phyloP scores from a whole-genome alignment of 2,888 invertebrate genomes.

The Eilema depressum region DNA sequence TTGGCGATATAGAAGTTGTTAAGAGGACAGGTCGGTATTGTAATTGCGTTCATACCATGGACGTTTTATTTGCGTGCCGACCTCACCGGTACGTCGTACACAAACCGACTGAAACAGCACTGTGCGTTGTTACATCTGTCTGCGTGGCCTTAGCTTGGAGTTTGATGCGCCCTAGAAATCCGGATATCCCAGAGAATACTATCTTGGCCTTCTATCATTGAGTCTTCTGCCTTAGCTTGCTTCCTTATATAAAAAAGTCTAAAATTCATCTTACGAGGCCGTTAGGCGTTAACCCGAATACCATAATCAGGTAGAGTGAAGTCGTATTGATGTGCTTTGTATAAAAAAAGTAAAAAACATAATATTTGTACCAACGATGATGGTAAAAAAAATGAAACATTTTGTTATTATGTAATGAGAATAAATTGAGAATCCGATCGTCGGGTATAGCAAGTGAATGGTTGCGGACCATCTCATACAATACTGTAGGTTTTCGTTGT shows the following conservation, averaged over 20 bases:
- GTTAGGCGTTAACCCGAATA: not conserved
- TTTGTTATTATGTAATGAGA: constrained; percentile 71
- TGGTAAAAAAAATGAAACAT: constrained; percentile 70
- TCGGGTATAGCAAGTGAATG: constrained; percentile 70
- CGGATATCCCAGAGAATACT: no score
- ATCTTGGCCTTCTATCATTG: not conserved
- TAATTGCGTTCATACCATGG: not conserved
- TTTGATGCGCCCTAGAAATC: no score
- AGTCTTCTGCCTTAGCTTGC: not conserved
- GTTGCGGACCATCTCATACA: constrained; percentile 68
- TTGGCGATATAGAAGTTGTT: no score
- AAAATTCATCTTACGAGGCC: not conserved
- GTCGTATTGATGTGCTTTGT: not conserved
- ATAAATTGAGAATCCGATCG: constrained; percentile 64
- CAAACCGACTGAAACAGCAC: no score
- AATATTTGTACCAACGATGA: constrained; percentile 34
- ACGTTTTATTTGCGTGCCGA: no score
- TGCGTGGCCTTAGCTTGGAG: no score
- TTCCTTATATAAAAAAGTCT: no score
- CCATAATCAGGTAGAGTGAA: not conserved
- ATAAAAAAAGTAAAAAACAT: not conserved
- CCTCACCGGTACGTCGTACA: no score
- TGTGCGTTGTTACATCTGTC: no score
- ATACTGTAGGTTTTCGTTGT: constrained; percentile 59
- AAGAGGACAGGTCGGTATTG: not conserved